Base-by-base conservation (phyloP, 2,797 vertebrate genomes). In the Bovichtus diacanthus region DNA sequence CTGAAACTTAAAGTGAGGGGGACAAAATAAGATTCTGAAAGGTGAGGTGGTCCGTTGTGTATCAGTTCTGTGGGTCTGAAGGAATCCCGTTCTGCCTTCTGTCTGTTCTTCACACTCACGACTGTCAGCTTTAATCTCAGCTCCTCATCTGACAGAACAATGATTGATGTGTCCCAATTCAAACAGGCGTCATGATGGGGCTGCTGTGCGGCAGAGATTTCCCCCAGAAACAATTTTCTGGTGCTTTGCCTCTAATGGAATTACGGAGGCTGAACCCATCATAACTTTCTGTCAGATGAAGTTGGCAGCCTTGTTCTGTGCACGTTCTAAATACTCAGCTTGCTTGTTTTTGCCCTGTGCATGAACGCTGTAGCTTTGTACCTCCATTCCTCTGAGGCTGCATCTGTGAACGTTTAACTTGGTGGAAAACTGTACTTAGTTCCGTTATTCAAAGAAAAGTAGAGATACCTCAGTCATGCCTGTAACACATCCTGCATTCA, bases 151-250 rank as follows among this genome's bases (percentile, higher is more conserved):
- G 81, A 88, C 78, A 83, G 62, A 80, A 74, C 75, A 59, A 59
- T 93, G 88, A 92, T 91, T 87, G 90, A 93, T 93, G 88, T 80
- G 84, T 88, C 85, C 80, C 70, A 51, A 47, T 90, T 83, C 62
- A 66, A 61, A 80, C 64, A 80, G 76, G 83, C 87, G 84, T 79
- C 82, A 71, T 63, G 76, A 90, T 53, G 65, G 68, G 34, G 70
- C 67, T 56, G 74, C 80, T 7, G 72, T 23, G 74, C 46, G 0
- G 61, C 73, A 70, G 59, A 62, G 83, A 51, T 68, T 50, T 76
- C 44, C 34, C 63, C 39, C 58, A 84, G 86, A 90, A 90, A 90
- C 86, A 88, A 89, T 91, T 91, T 92, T 79, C 89, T 91, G 90
- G 74, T 76, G 82, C 78, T 88, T 71, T 87, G 85, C 78, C 70